Conservation (phyloP, 2,888 invertebrate species). For the Xestoiulus laeticollis region DNA sequence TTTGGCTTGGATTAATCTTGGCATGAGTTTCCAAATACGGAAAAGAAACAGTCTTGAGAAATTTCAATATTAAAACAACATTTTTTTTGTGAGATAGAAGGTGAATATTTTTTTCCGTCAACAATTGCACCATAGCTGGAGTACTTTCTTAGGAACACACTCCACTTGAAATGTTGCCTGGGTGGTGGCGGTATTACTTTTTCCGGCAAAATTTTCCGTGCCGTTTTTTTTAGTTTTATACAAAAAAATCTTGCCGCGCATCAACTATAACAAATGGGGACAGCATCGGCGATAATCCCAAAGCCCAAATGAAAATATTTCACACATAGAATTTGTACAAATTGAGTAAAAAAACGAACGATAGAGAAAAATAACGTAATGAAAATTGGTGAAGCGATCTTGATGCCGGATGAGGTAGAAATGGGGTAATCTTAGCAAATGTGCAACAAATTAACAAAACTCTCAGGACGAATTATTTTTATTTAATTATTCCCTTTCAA, state of each 20-base stretch:
- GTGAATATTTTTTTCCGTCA: neutral
- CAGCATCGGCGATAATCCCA: conserved; percentile 26
- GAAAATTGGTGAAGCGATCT: conserved; percentile 24
- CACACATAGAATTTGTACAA: neutral
- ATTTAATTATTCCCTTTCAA: too few species aligned
- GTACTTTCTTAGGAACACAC: conserved; percentile 25
- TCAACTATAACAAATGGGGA: conserved; percentile 19
- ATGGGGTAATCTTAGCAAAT: conserved; percentile 45
- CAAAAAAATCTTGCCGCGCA: neutral
- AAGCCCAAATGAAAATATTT: conserved; percentile 26
- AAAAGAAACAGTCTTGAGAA: neutral
- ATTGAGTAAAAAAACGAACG: conserved; percentile 45
- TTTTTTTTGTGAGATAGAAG: neutral
- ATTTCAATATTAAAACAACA: neutral
- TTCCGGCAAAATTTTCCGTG: neutral
- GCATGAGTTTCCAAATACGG: neutral
- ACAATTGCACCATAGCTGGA: conserved; percentile 19
- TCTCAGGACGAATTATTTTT: conserved; percentile 45
- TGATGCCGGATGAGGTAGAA: conserved; percentile 53
- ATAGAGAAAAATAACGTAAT: conserved; percentile 28
- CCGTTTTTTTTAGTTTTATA: conserved; percentile 20
- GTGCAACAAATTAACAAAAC: conserved; percentile 46
- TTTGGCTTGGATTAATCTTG: conserved; percentile 26
- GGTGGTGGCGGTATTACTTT: neutral
- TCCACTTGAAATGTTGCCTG: neutral